Evolutionary conservation across 1,140 invertebrate species (phyloP), one percentile per base, ranked within the genome.

Genomic region (Cyphomyrmex costatus): DNA sequence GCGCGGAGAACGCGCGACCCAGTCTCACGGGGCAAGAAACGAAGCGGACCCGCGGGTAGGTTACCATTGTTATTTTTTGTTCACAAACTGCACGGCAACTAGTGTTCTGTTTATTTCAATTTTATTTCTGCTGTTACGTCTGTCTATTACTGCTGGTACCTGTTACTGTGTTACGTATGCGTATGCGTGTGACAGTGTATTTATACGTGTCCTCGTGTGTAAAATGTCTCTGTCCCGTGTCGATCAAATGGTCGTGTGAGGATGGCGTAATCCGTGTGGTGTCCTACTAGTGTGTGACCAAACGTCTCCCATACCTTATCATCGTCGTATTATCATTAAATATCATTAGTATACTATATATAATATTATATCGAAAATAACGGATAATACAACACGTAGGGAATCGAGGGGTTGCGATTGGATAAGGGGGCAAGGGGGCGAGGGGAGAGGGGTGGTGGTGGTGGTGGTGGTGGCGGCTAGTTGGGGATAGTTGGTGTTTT

Each of bases 21-120:
- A 80, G 89, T 85, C 89, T 90, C 89, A 87, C 89, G 91, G 91
- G 92, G 91, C 94, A 93, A 92, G 93, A 95, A n/a, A 95, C 94
- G 95, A 95, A 95, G 95, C 95, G 95, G 94, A 95, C 95, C 95
- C 95, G 95, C 94, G 94, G 94, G 94, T 95, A 95, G 95, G 95
- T 95, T 92, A 89, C 79, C 86, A 86, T 89, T 88, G 89, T 92
- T 92, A 58, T 91, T 90, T 85, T 91, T 92, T 92, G 89, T 92
- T 92, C 90, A 92, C 91, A 93, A 94, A 94, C 93, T 94, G 93
- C 93, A 92, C 93, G 93, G 94, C 94, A 94, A 94, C 92, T 94
- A 94, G 93, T 91, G 90, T 91, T 90, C 84, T 85, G 90, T 91
- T 83, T 86, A 88, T 90, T n/a, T n/a, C 88, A 88, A 83, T 86